Conservation (phyloP, 2,797 vertebrate genomes). For the Cephalopachus bancanus region DNA sequence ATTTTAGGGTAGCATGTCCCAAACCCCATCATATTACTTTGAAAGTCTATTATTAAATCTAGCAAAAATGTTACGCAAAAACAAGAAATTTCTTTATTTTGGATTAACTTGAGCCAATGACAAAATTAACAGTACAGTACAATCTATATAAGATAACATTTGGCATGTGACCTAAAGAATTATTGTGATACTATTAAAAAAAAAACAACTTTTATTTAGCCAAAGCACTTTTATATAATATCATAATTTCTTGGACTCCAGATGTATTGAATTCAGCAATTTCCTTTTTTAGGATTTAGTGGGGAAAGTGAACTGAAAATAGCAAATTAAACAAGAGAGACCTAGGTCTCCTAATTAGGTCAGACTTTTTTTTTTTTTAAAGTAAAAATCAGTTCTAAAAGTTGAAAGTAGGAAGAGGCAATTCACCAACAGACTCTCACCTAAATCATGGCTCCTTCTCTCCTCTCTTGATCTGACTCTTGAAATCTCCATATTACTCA, state of each 20-base stretch:
- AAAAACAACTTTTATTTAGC: neutral
- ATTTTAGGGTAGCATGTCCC: neutral
- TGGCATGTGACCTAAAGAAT: neutral
- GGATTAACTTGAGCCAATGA: neutral
- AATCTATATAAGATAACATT: neutral
- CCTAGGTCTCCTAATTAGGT: neutral
- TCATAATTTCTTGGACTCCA: neutral
- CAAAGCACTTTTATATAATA: constrained; percentile 37
- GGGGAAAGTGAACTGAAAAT: neutral
- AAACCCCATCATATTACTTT: neutral
- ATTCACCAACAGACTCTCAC: neutral
- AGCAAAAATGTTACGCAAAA: constrained; percentile 16
- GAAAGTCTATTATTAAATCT: neutral
- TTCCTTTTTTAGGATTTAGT: neutral
- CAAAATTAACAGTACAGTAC: constrained; percentile 8
- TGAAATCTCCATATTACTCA: neutral
- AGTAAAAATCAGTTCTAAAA: neutral
- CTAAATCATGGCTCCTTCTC: neutral
- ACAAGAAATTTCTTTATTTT: neutral
- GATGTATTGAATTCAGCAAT: neutral
- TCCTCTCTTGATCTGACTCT: neutral
- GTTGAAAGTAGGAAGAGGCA: neutral
- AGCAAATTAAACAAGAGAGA: neutral
- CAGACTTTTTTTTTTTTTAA: neutral
- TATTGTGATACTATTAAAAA: neutral